phyloP scores from a whole-genome alignment of 2,797 vertebrate genomes.

The Dermochelys coriacea region DNA sequence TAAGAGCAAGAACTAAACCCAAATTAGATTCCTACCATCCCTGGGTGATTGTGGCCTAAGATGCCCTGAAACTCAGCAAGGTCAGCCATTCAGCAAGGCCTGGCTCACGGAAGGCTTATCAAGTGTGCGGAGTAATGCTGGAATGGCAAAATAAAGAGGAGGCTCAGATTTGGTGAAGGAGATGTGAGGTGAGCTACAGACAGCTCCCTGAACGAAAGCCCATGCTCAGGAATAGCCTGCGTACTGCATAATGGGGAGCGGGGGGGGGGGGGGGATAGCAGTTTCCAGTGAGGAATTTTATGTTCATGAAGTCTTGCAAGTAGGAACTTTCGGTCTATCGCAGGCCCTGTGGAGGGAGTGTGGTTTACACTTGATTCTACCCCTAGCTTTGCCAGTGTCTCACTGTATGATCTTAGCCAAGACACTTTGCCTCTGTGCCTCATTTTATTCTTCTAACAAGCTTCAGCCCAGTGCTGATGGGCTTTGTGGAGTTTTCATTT shows the following conservation, averaged over 20 bases:
- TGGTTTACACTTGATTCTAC: neutral
- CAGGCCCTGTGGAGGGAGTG: neutral
- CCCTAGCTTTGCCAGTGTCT: neutral
- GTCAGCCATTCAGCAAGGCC: neutral
- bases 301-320: neutral
- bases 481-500: neutral
- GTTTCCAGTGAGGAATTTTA: neutral
- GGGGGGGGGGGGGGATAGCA: neutral
- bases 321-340: neutral
- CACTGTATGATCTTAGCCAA: neutral
- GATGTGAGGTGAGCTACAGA: neutral
- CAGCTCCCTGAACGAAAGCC: neutral
- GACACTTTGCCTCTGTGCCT: neutral
- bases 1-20: neutral
- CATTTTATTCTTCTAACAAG: neutral
- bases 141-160: neutral
- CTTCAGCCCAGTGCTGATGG: neutral
- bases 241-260: rapidly evolving
- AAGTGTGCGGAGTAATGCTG: neutral
- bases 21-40: neutral
- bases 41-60: neutral
- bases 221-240: neutral
- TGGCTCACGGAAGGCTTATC: neutral
- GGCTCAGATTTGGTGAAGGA: neutral
- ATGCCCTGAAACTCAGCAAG: neutral